phyloP scores from a whole-genome alignment of 2,888 invertebrate species.

The Tetanocera ferruginea region DNA sequence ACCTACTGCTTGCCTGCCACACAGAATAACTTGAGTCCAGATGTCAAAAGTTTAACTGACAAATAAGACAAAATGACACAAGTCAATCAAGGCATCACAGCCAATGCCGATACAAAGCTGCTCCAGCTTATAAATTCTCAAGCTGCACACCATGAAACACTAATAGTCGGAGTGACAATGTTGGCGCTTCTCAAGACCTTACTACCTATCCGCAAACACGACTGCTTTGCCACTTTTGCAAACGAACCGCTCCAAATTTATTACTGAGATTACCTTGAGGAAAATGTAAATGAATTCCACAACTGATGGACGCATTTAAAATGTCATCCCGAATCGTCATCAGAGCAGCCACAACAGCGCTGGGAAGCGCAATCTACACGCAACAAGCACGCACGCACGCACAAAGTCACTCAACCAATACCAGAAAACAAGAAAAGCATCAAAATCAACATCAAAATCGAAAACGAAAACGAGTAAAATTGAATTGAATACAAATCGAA shows the following conservation, averaged over 20 bases:
- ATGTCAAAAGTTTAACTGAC: constrained; percentile 57
- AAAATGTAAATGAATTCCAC: constrained; percentile 64
- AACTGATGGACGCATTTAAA: constrained; percentile 67
- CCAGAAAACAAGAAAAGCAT: neutral
- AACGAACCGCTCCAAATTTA: constrained; percentile 25
- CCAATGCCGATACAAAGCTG: neutral
- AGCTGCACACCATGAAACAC: constrained; percentile 26
- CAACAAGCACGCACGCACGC: constrained; percentile 12
- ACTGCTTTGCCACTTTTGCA: constrained; percentile 7
- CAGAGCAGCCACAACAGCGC: constrained; percentile 39
- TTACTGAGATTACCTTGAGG: constrained; percentile 47
- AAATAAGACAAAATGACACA: constrained; percentile 68
- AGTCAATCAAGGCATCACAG: constrained; percentile 64
- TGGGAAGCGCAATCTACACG: constrained; percentile 41
- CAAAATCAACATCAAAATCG: constrained; percentile 42
- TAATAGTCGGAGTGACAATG: constrained; percentile 19
- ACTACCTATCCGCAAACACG: neutral
- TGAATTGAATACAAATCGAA: constrained; percentile 20
- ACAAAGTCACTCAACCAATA: constrained; percentile 18
- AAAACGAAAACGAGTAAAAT: constrained; percentile 39
- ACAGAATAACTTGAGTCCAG: neutral
- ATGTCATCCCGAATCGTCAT: constrained; percentile 65
- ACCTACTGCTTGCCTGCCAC: neutral
- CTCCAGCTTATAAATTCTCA: constrained; percentile 56
- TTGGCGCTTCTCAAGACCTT: neutral